Base-by-base conservation (phyloP, 2,888 invertebrate genomes). In the Archips xylosteana region DNA sequence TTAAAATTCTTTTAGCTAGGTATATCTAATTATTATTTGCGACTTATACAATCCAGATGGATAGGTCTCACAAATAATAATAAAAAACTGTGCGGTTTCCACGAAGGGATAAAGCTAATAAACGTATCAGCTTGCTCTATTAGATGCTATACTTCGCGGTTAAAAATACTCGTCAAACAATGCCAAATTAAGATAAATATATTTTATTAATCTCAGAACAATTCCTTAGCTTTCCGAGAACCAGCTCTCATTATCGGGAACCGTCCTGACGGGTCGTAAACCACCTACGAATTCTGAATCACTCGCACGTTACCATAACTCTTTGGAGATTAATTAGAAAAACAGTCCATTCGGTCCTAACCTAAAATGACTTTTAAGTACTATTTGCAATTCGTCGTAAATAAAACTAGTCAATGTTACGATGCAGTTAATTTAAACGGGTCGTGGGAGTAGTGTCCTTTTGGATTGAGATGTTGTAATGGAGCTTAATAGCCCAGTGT, bases 221-320 rank as follows among this genome's bases (percentile, higher is more conserved):
- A 70, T 65, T 54, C 74, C 54, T 70, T 61, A 65, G 36, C 23
- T 65, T 74, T 74, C 74, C 32, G 12, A 61, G 74, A 74, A 74
- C 74, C 36, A 61, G 51, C 62, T 69, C 74, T 65, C 73, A 69
- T 74, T 74, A 74, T 69, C 74, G 64, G 70, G 60, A 69, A 64
- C 61, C 51, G 42, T 47, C 51, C 13, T 64, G 39, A 6, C 47
- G 15, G 60, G 42, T 69, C 74, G 74, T 74, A 74, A 74, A 74
- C 74, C 70, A 69, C 70, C 74, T 65, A 74, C 74, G 65, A 70
- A 69, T 74, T 65, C 70, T 65, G 74, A 70, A 74, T 74, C 74
- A 70, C 70, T 45, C 67, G 10, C 13, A 64, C 49, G 59, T 65
- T 32, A 13, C 74, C 72, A 69, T 73, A 73, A 73, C 64, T 69